Base-by-base conservation (phyloP, 2,888 invertebrate genomes). In the Andrena hattorfiana region DNA sequence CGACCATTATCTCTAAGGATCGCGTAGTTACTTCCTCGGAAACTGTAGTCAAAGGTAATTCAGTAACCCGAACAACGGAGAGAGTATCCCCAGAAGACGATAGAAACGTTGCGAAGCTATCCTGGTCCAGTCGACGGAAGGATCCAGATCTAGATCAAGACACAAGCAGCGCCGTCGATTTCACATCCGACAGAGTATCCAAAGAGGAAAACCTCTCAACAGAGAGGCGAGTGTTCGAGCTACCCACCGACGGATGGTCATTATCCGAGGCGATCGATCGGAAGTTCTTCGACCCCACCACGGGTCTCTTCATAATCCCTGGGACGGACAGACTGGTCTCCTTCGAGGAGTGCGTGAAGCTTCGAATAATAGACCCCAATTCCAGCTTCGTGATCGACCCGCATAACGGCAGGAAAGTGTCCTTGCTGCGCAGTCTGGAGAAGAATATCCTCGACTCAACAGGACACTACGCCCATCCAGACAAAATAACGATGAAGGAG, bases 331-430 rank as follows among this genome's bases (percentile, higher is more conserved):
- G 98, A 87, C 94, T 97, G 73, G 96, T 98, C 62, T 97, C 97
- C 80, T 97, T 99, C 87, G 97, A 97, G 93, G 98, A 99, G 93
- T 98, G 99, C 88, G 95, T 99, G 60, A 96, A 97, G 90, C 95
- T 98, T 81, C 96, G 97, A 92, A 96, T 99, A 30, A 97, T 99
- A 63, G 97, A 98, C 94, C 96, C 97, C 20, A 95, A 96, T 84
- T 98, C 98, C 0, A 98, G 97, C 16, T 94, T 96, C 71, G 98
- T 99, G 0, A 94, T 98, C 35, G 98, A 99, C 93, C 97, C 97
- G 1, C 96, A 95, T 86, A 96, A 96, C 77, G 96, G 96, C 70
- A 96, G 97, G 91, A 96, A 96, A 92, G 94, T 97, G 23, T 95
- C 97, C 3, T 93, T 98, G 16, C 92, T 95, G 6, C 95, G 96